Conservation (phyloP, 1,140 invertebrate species). For the Papilio glaucus region DNA sequence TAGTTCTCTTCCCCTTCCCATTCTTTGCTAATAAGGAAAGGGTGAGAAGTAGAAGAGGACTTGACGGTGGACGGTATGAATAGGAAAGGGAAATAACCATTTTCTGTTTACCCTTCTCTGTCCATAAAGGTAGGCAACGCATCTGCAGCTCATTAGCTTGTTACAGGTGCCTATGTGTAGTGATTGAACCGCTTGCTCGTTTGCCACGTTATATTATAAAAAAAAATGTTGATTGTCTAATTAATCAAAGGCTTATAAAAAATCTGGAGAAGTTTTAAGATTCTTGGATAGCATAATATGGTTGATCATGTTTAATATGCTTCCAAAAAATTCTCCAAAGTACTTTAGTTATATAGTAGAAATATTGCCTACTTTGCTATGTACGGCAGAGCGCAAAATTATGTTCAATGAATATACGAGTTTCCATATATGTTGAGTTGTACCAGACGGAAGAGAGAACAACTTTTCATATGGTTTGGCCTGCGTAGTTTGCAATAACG, state of each 20-base stretch:
- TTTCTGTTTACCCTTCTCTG: too few species aligned
- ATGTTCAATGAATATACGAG: conserved; percentile 1
- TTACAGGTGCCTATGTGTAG: too few species aligned
- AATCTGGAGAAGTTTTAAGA: background rate
- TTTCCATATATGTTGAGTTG: background rate
- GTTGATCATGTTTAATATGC: conserved; percentile 6
- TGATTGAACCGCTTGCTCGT: too few species aligned
- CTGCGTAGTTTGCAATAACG: background rate
- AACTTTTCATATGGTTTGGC: background rate
- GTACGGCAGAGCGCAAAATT: background rate
- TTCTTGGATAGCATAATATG: too few species aligned
- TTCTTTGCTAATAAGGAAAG: too few species aligned
- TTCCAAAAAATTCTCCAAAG: background rate
- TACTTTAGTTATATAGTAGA: background rate
- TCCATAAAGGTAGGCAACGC: too few species aligned
- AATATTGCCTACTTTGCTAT: background rate
- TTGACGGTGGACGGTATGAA: too few species aligned
- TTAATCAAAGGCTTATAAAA: background rate
- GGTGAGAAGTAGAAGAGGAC: too few species aligned
- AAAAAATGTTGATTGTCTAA: background rate
- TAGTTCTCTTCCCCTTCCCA: too few species aligned
- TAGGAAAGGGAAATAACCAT: too few species aligned
- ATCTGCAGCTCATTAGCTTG: too few species aligned
- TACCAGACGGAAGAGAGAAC: background rate
- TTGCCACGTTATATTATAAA: too few species aligned